Evolutionary conservation across 92 coral and sea anemone species (phyloP).

Genomic region (Anthopleura xanthogrammica): DNA sequence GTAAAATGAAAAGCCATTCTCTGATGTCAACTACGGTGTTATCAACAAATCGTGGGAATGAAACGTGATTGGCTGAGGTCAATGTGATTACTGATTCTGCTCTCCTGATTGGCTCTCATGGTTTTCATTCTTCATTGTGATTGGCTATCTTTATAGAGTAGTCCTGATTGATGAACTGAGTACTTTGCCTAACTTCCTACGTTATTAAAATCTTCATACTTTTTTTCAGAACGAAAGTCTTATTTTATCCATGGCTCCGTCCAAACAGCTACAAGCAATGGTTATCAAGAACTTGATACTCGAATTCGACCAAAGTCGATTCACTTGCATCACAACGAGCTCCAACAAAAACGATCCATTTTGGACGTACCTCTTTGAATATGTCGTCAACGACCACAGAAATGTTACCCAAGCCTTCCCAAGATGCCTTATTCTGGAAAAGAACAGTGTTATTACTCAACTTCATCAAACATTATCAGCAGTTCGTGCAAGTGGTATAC

Average conservation of each 20-base stretch:
- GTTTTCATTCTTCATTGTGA: no score
- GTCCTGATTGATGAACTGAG: no score
- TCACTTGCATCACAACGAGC: constrained; percentile 68
- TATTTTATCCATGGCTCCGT: constrained; percentile 57
- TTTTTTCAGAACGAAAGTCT: constrained; percentile 27
- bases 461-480: constrained; percentile 56
- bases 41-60: no score
- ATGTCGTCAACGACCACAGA: constrained; percentile 24
- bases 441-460: constrained; percentile 23
- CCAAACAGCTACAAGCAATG: constrained; percentile 55
- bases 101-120: no score
- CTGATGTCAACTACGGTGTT: no score
- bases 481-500: constrained; percentile 66
- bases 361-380: constrained; percentile 43
- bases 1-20: no score
- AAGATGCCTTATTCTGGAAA: constrained; percentile 45
- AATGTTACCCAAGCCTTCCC: constrained; percentile 31
- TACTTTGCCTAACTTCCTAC: neutral
- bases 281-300: constrained; percentile 54
- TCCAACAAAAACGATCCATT: constrained; percentile 54
- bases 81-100: no score
- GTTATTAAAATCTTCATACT: neutral
- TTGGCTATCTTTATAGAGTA: no score
- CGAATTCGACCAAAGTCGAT: constrained; percentile 66
- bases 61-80: no score